phyloP scores from a whole-genome alignment of 2,113 vertebrate genomes.

The Etheostoma cragini region DNA sequence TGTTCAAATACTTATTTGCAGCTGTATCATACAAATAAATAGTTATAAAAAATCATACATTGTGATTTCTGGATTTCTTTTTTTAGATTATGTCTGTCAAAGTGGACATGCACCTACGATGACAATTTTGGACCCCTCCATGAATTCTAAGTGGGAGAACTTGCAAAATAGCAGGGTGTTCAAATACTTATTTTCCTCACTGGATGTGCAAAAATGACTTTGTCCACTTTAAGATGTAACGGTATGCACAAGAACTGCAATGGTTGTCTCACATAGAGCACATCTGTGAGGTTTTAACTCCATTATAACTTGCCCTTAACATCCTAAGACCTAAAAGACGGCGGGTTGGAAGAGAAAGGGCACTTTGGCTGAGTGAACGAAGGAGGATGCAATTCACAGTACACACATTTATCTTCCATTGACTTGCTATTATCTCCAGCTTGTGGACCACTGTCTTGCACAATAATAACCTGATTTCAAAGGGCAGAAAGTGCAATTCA shows the following conservation, averaged over 20 bases:
- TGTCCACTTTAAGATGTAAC: neutral
- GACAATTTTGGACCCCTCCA: too few species aligned
- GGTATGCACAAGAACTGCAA: neutral
- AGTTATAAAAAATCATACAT: too few species aligned
- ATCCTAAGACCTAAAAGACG: neutral
- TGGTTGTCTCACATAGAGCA: neutral
- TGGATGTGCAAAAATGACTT: neutral
- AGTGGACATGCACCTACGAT: too few species aligned
- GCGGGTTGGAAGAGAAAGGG: slow-evolving; percentile 12
- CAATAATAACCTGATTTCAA: slow-evolving; percentile 21
- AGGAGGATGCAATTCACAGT: slow-evolving; percentile 4
- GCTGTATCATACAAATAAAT: too few species aligned
- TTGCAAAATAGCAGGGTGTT: too few species aligned
- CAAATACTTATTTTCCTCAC: too few species aligned
- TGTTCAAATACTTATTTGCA: too few species aligned
- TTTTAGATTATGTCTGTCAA: too few species aligned
- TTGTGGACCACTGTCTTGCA: slow-evolving; percentile 13
- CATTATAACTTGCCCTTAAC: neutral
- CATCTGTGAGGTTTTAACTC: slow-evolving; percentile 4
- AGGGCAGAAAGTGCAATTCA: slow-evolving; percentile 16
- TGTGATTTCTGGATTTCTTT: too few species aligned
- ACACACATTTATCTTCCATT: slow-evolving; percentile 33
- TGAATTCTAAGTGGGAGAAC: too few species aligned
- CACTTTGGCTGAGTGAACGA: slow-evolving; percentile 22
- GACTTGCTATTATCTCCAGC: slow-evolving; percentile 37